Conservation (phyloP, 2,888 invertebrate genomes). For the Stegophylla sp. region DNA sequence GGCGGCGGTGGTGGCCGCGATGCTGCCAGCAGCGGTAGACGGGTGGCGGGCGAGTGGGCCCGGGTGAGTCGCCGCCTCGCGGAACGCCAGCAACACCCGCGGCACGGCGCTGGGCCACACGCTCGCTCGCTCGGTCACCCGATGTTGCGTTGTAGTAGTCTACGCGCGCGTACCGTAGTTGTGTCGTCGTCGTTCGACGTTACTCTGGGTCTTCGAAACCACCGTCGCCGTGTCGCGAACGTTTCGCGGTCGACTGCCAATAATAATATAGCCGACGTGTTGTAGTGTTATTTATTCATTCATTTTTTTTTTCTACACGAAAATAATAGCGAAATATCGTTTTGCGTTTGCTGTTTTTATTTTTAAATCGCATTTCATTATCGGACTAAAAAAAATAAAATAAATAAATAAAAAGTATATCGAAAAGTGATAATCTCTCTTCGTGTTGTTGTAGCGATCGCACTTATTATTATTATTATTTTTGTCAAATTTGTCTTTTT, state of each 20-base stretch:
- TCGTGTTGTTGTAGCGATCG: too few relatives aligned
- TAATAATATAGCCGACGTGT: not conserved
- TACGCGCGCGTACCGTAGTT: slow-evolving; percentile 36
- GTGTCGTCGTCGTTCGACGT: slow-evolving; percentile 42
- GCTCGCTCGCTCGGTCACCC: slow-evolving; percentile 51
- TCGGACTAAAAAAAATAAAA: too few relatives aligned
- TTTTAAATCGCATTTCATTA: too few relatives aligned
- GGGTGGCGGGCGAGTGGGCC: slow-evolving; percentile 1
- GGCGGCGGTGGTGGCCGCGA: slow-evolving; percentile 18
- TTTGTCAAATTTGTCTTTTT: too few relatives aligned
- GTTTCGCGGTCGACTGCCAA: not conserved
- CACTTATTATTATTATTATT: too few relatives aligned
- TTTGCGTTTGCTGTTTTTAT: not conserved
- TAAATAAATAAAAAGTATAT: not conserved
- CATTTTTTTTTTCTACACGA: not conserved
- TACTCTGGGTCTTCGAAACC: slow-evolving; percentile 10
- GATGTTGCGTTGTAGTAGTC: slow-evolving; percentile 33
- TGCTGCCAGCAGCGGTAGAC: slow-evolving; percentile 33
- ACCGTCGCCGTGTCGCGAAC: slow-evolving; percentile 2
- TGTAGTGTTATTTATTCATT: not conserved
- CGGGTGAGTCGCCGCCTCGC: slow-evolving; percentile 53
- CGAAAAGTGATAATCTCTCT: too few relatives aligned
- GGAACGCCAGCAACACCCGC: slow-evolving; percentile 59
- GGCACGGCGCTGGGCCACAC: slow-evolving; percentile 50
- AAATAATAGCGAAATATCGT: too few relatives aligned